phyloP scores from a whole-genome alignment of 2,888 invertebrate genomes.

The Drosophila neonasuta region DNA sequence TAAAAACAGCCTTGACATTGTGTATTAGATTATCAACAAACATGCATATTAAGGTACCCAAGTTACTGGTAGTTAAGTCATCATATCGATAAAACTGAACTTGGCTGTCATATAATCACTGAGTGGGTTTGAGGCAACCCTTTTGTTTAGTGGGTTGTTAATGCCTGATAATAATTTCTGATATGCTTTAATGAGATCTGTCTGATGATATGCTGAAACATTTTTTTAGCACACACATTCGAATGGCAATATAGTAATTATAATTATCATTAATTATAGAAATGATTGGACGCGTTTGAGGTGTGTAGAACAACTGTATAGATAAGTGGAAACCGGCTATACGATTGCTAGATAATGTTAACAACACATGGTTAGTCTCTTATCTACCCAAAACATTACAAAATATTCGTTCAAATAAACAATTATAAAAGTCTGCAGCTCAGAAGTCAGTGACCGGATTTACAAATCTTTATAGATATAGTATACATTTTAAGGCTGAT shows the following conservation, averaged over 20 bases:
- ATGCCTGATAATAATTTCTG: conserved; percentile 10
- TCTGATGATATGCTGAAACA: background rate
- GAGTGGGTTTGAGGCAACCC: background rate
- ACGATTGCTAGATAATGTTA: conserved; percentile 12
- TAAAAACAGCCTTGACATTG: background rate
- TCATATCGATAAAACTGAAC: conserved; percentile 27
- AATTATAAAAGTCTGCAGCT: conserved; percentile 7
- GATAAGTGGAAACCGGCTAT: conserved; percentile 2
- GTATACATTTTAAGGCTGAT: conserved; percentile 26
- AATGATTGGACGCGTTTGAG: conserved; percentile 8
- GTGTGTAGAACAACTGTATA: background rate
- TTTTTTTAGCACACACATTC: background rate
- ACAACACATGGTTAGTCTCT: conserved; percentile 2
- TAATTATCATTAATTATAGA: conserved; percentile 12
- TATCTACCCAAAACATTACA: conserved; percentile 32
- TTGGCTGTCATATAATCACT: conserved; percentile 5
- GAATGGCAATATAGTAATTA: conserved; percentile 7
- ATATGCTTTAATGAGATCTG: conserved; percentile 13
- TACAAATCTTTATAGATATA: conserved; percentile 2
- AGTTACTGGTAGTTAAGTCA: background rate
- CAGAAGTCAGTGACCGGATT: conserved; percentile 38
- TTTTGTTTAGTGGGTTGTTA: background rate
- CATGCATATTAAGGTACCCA: background rate
- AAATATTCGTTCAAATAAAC: conserved; percentile 24
- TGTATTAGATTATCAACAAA: background rate